Base-by-base conservation (phyloP, 2,888 invertebrate genomes). In the Trilocha varians region DNA sequence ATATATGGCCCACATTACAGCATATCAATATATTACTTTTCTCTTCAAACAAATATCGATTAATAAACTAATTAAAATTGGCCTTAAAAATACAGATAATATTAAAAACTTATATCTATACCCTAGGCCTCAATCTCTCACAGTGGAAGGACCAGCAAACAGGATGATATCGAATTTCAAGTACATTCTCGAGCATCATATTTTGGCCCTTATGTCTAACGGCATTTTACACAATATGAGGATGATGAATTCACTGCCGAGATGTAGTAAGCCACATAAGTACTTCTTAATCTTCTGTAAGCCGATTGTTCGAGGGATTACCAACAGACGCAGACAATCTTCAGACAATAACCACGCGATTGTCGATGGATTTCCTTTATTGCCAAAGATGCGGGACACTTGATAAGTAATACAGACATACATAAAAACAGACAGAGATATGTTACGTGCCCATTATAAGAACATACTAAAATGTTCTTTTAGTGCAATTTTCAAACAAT, bases 91-190 rank as follows among this genome's bases (percentile, higher is more conserved):
- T n/a, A n/a, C n/a, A n/a, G n/a, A n/a, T n/a, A n/a, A n/a, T n/a
- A n/a, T n/a, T n/a, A n/a, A n/a, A n/a, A n/a, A n/a, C 16, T 16
- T 17, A 9, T 36, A 25, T 16, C 6, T 15, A 38, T 34, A 46
- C 66, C 61, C 13, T 53, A 82, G 82, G 37, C 67, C 71, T 5
- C 70, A 72, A 44, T 65, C 65, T 4, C 44, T 82, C 13, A 70
- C 67, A n/a, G 48, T 82, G 0, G 77, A 76, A 53, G 79, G 79
- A 2, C 53, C 73, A 2, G 72, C 70, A 3, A 78, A 65, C 47
- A 48, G 66, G 41, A 42, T 71, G 44, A 68, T 78, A 42, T 55
- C 72, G 1, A 73, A 71, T 47, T 78, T 69, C 53, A 76, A 70
- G 34, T 70, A 74, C 40, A 13, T 76, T 13, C 46, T 83, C 11